Evolutionary conservation across 2,888 invertebrate genomes (phyloP).

Genomic region (Neoscelio sp.): DNA sequence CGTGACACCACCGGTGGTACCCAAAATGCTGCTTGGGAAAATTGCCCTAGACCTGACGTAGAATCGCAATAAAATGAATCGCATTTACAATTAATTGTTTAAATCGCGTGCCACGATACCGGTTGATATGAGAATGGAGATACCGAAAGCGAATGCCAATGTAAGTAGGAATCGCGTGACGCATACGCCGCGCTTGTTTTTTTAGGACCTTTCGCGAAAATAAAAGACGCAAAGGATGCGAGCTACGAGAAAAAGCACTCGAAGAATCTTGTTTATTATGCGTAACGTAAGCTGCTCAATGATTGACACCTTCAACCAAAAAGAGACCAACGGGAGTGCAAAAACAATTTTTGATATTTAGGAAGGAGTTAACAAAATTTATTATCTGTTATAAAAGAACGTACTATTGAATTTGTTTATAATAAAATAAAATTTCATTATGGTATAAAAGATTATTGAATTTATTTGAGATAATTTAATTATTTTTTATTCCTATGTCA

Average conservation of each 20-base stretch:
- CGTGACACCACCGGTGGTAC: too few species aligned
- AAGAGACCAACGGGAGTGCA: constrained; percentile 28
- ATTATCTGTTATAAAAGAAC: too few species aligned
- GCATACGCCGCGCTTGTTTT: constrained; percentile 64
- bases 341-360: constrained; percentile 46
- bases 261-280: constrained; percentile 72
- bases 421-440: too few species aligned
- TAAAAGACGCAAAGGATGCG: constrained; percentile 44
- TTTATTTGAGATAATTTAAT: too few species aligned
- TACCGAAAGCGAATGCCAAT: constrained; percentile 64
- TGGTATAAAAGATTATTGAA: too few species aligned
- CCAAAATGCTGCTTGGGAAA: too few species aligned
- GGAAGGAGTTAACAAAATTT: too few species aligned
- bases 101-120: constrained; percentile 63
- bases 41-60: not conserved
- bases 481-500: too few species aligned
- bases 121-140: constrained; percentile 61
- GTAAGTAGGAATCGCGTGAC: constrained; percentile 71
- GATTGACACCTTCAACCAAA: constrained; percentile 69
- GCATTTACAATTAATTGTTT: constrained; percentile 56
- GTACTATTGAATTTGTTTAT: too few species aligned
- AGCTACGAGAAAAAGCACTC: constrained; percentile 72
- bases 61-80: constrained; percentile 40
- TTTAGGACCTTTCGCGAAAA: constrained; percentile 59
- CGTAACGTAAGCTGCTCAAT: constrained; percentile 70